Percentiles rank a stretch among this genome's conserved stretches.
Evolutionary conservation across 2,113 vertebrate species (phyloP).

Genomic region (Tragelaphus strepsiceros): DNA sequence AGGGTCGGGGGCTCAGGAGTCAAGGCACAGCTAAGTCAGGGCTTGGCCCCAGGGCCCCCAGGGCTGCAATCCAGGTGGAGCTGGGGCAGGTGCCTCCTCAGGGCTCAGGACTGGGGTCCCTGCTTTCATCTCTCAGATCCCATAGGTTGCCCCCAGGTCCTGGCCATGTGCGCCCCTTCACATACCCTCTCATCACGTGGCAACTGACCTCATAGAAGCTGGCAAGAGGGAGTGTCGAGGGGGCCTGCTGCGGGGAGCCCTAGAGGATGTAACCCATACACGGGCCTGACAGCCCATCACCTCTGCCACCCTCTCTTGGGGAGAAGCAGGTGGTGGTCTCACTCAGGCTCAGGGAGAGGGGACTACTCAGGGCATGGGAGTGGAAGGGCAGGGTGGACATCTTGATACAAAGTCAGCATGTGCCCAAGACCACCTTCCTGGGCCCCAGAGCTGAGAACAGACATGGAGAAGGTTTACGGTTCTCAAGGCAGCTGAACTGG

Average conservation of each 20-base stretch:
- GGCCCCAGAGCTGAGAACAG: not conserved
- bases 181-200: accelerated
- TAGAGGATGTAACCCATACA: too few species aligned
- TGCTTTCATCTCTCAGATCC: not conserved
- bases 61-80: not conserved
- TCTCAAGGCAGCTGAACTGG: not conserved
- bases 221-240: too few species aligned
- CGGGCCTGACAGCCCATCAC: accelerated
- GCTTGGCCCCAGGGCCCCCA: not conserved
- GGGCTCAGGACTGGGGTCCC: not conserved
- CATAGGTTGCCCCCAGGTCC: not conserved
- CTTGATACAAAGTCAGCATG: not conserved
- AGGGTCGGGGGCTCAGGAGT: not conserved
- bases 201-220: not conserved
- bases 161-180: not conserved
- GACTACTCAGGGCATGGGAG: accelerated
- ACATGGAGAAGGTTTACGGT: accelerated
- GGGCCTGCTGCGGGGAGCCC: not conserved
- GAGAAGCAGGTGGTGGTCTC: not conserved
- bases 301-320: not conserved
- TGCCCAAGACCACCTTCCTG: not conserved
- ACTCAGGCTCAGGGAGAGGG: not conserved
- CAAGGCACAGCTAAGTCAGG: not conserved
- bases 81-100: not conserved
- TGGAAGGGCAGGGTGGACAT: not conserved